Conservation (phyloP, 2,888 invertebrate species). For the Tenodera sinensis region DNA sequence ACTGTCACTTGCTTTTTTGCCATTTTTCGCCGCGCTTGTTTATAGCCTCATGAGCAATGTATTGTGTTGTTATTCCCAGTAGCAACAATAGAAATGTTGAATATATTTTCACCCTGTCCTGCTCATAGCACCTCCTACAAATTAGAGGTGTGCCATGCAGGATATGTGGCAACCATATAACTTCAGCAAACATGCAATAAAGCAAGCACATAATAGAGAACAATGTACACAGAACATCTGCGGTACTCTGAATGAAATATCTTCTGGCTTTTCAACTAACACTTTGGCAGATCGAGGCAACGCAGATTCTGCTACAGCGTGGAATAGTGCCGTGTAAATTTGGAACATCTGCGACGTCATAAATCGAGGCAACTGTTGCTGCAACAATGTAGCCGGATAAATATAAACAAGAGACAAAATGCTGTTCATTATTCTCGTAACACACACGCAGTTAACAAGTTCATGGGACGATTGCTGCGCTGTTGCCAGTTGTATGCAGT, state of each 20-base stretch:
- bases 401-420: background rate
- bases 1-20: too few relatives aligned
- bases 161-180: background rate
- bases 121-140: background rate
- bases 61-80: too few relatives aligned
- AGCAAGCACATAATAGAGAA: background rate
- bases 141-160: background rate
- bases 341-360: background rate
- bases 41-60: too few relatives aligned
- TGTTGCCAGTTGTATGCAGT: background rate
- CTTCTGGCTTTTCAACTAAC: background rate
- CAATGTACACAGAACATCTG: background rate
- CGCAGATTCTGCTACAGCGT: background rate
- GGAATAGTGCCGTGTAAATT: background rate
- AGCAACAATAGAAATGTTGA: background rate
- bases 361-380: background rate
- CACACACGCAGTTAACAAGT: background rate
- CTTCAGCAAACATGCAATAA: background rate
- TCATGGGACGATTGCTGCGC: background rate
- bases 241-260: background rate
- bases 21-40: too few relatives aligned
- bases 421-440: background rate
- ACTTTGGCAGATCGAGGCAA: background rate
- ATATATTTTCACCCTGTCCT: background rate
- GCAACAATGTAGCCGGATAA: background rate